phyloP scores from a whole-genome alignment of 2,888 invertebrate species.

The Coelogynopora nodosa region DNA sequence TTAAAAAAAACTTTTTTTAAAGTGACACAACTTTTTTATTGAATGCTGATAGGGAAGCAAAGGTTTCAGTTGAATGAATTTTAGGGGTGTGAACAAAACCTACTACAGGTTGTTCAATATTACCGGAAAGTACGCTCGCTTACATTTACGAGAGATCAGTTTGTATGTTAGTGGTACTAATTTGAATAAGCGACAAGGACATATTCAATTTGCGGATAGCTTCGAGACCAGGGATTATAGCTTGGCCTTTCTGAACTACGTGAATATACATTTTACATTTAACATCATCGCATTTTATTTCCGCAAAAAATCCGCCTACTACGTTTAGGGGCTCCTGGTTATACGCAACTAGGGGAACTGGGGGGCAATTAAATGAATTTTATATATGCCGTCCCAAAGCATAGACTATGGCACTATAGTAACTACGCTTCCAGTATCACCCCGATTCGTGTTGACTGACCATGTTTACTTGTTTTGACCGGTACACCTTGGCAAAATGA shows the following conservation, averaged over 20 bases:
- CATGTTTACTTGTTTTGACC: neutral
- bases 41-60: too few species aligned
- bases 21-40: too few species aligned
- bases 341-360: slow-evolving; percentile 9
- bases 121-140: neutral
- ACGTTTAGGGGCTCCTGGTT: neutral
- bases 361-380: neutral
- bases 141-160: neutral
- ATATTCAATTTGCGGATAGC: neutral
- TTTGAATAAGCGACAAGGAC: slow-evolving; percentile 7
- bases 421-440: slow-evolving; percentile 15
- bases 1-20: too few species aligned
- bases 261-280: slow-evolving; percentile 2
- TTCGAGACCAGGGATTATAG: neutral
- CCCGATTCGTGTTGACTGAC: too few species aligned
- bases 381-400: neutral
- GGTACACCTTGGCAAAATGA: slow-evolving; percentile 11
- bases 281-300: slow-evolving; percentile 26
- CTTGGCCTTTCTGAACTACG: neutral
- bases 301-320: neutral
- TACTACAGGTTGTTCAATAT: slow-evolving; percentile 1
- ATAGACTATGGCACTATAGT: neutral
- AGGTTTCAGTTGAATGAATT: too few species aligned
- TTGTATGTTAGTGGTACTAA: neutral
- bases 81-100: slow-evolving; percentile 20